Percentiles rank a stretch among this genome's conserved stretches.
These are phyloP conservation scores for Pseudoips prasinana DNA, from an alignment of 2,888 invertebrate species.

Conservation along the genomic window DNA sequence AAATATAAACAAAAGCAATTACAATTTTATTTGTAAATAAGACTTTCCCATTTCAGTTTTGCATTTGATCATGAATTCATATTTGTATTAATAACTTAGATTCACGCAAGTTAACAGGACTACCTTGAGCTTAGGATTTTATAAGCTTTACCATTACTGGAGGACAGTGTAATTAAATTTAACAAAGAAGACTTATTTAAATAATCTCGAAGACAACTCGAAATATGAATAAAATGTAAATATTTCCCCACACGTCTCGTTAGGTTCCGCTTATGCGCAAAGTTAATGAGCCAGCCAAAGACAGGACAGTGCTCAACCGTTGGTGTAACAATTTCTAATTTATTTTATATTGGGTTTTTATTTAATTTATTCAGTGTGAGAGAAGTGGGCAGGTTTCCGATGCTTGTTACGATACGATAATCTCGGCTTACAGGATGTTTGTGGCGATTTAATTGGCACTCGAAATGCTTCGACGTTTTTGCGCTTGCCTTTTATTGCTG, in stretches of 20 bases:
- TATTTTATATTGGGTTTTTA: slow-evolving; percentile 75
- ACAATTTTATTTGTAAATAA: no score
- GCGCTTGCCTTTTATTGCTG: slow-evolving; percentile 62
- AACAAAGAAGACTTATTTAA: slow-evolving; percentile 29
- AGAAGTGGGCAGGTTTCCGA: slow-evolving; percentile 72
- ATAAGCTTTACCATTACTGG: no score
- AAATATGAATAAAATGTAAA: slow-evolving; percentile 43
- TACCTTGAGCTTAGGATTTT: no score
- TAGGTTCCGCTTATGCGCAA: slow-evolving; percentile 48
- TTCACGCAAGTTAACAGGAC: no score
- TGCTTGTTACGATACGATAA: slow-evolving; percentile 78
- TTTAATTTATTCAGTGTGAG: slow-evolving; percentile 78
- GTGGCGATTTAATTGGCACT: slow-evolving; percentile 77
- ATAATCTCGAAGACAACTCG: slow-evolving; percentile 36
- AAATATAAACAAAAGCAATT: no score
- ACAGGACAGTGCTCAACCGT: slow-evolving; percentile 38
- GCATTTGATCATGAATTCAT: no score
- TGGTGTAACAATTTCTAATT: slow-evolving; percentile 61
- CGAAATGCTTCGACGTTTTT: slow-evolving; percentile 65
- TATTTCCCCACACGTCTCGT: slow-evolving; percentile 36
- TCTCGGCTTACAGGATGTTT: slow-evolving; percentile 78
- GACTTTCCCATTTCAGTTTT: no score
- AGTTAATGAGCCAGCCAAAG: slow-evolving; percentile 59
- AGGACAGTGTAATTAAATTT: no score
- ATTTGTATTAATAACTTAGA: no score